phyloP scores from a whole-genome alignment of 2,797 vertebrate genomes.

The Molossus alvarezi region DNA sequence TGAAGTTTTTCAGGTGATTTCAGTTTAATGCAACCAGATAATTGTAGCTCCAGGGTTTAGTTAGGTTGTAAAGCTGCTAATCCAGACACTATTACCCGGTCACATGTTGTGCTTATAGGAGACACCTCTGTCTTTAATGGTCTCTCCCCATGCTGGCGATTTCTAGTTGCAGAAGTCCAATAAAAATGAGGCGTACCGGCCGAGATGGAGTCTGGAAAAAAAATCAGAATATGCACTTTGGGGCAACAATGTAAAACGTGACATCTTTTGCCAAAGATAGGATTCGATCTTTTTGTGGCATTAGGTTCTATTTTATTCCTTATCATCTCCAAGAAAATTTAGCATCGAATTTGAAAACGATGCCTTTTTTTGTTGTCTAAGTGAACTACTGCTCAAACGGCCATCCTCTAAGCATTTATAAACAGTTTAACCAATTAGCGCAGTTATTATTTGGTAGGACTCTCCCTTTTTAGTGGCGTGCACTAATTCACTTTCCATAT shows the following conservation, averaged over 20 bases:
- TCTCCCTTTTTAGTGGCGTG: constrained; percentile 27
- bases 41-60: constrained; percentile 90
- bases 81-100: constrained; percentile 88
- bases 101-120: constrained; percentile 86
- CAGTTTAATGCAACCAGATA: constrained; percentile 90
- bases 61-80: constrained; percentile 90
- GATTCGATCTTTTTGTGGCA: constrained; percentile 14
- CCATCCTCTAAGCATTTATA: constrained; percentile 64
- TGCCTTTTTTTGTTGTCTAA: background rate
- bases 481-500: background rate
- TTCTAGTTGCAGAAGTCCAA: constrained; percentile 76
- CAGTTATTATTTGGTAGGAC: background rate
- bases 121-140: constrained; percentile 88
- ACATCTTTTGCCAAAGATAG: constrained; percentile 25
- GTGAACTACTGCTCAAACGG: constrained; percentile 41
- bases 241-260: constrained; percentile 39
- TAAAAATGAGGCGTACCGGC: constrained; percentile 80
- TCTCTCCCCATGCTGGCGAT: constrained; percentile 79
- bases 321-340: background rate
- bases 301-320: constrained; percentile 20
- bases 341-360: background rate
- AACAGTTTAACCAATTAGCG: constrained; percentile 39
- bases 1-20: constrained; percentile 90
- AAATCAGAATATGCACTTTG: constrained; percentile 15
- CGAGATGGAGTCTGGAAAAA: constrained; percentile 61